phyloP scores from a whole-genome alignment of 1,140 invertebrate species.

The Anastrepha ludens region DNA sequence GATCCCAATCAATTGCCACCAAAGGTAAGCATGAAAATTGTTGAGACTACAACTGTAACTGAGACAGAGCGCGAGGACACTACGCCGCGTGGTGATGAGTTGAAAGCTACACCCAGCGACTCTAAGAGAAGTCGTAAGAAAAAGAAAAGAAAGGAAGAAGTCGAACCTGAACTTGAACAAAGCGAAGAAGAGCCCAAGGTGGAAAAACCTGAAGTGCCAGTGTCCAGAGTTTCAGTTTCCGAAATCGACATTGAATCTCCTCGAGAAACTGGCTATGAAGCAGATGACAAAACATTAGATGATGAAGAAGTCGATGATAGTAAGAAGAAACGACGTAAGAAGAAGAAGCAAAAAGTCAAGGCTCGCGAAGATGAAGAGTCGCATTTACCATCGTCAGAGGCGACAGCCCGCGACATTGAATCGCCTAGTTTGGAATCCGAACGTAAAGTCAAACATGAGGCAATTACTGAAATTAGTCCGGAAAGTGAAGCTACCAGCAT shows the following conservation, averaged over 20 bases:
- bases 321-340: constrained; percentile 75
- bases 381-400: constrained; percentile 70
- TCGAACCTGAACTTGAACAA: constrained; percentile 61
- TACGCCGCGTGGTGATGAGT: background rate
- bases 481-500: constrained; percentile 72
- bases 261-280: constrained; percentile 76
- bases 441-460: constrained; percentile 63
- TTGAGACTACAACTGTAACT: constrained; percentile 61
- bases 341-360: constrained; percentile 73
- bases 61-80: constrained; percentile 39
- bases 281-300: constrained; percentile 76
- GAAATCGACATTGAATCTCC: constrained; percentile 63
- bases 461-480: constrained; percentile 65
- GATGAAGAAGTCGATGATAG: constrained; percentile 68
- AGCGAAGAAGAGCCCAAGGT: constrained; percentile 64
- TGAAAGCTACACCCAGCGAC: constrained; percentile 62
- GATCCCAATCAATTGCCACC: constrained; percentile 55
- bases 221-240: constrained; percentile 53
- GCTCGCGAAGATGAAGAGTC: constrained; percentile 73
- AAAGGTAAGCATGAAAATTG: constrained; percentile 69
- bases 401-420: constrained; percentile 58
- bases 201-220: constrained; percentile 49
- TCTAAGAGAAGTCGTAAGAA: constrained; percentile 73
- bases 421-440: constrained; percentile 59
- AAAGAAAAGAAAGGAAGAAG: constrained; percentile 72